These are phyloP conservation scores for Montipora capricornis DNA, from an alignment of 64 coral and sea anemone species.

Conservation along the genomic window DNA sequence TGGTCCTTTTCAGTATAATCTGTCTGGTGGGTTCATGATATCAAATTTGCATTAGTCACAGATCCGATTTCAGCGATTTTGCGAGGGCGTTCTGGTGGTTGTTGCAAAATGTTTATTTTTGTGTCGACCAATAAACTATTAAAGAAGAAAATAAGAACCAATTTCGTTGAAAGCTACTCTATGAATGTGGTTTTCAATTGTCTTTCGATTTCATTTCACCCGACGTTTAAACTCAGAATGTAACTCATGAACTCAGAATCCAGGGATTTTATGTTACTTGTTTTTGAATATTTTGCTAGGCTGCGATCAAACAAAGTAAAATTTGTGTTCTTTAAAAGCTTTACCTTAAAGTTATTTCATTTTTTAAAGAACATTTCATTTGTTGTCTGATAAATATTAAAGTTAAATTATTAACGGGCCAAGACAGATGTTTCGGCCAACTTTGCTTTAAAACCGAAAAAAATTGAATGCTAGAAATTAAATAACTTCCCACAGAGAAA, in stretches of 20 bases:
- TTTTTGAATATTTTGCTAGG: not conserved
- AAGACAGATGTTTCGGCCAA: constrained; percentile 11
- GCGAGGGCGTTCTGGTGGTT: not conserved
- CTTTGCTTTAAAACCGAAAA: constrained; percentile 8
- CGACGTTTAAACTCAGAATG: not conserved
- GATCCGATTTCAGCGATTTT: not conserved
- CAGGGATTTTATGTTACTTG: not conserved
- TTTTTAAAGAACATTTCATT: not conserved
- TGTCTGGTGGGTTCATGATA: not conserved
- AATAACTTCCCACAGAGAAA: not conserved
- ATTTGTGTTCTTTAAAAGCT: not conserved
- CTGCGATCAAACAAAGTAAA: not conserved
- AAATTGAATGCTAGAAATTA: not conserved
- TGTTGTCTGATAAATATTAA: constrained; percentile 20
- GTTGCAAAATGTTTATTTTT: not conserved
- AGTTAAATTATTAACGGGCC: constrained; percentile 38
- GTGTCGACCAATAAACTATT: constrained; percentile 5
- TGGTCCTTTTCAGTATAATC: too few relatives aligned
- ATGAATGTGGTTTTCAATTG: constrained; percentile 6
- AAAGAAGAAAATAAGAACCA: not conserved
- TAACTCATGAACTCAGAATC: not conserved
- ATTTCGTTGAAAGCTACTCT: constrained; percentile 16
- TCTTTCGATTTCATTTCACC: not conserved
- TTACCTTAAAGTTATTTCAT: not conserved
- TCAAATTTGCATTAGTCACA: not conserved